These are phyloP conservation scores for Petrosia ficiformis DNA, from an alignment of 37 sponge, comb jelly and placozoan genomes.

Conservation along the genomic window DNA sequence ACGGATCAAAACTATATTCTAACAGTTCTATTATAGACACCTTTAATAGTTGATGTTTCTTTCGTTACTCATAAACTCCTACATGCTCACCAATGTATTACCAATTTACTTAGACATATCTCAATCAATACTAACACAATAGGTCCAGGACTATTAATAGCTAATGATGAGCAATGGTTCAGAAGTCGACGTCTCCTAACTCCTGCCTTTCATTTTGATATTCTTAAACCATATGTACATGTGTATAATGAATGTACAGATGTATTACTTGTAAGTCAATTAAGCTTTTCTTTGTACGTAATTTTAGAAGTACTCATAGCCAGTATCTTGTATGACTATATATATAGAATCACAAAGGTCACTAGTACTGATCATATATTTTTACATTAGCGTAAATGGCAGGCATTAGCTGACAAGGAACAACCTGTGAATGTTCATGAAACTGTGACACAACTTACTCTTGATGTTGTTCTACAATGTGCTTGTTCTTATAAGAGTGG, in stretches of 20 bases:
- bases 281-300: conserved; percentile 51
- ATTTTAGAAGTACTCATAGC: background rate
- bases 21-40: conserved; percentile 67
- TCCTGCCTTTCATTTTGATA: conserved; percentile 86
- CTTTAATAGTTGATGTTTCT: no score
- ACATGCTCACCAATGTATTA: background rate
- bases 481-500: conserved; percentile 67
- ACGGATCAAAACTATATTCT: conserved; percentile 44
- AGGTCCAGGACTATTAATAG: conserved; percentile 76
- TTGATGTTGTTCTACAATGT: conserved; percentile 77
- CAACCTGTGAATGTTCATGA: conserved; percentile 48
- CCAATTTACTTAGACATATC: no score
- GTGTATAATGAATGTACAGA: conserved; percentile 41
- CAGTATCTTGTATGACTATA: no score
- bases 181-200: conserved; percentile 76
- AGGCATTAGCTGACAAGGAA: background rate
- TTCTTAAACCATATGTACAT: conserved; percentile 65
- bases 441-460: conserved; percentile 34
- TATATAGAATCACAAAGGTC: no score
- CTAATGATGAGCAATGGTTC: conserved; percentile 66
- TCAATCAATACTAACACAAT: no score
- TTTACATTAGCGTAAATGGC: conserved; percentile 32
- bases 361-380: no score
- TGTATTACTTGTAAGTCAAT: conserved; percentile 21
- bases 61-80: no score